Evolutionary conservation across 2,797 vertebrate species (phyloP).

Genomic region (Jordanella pulchra): DNA sequence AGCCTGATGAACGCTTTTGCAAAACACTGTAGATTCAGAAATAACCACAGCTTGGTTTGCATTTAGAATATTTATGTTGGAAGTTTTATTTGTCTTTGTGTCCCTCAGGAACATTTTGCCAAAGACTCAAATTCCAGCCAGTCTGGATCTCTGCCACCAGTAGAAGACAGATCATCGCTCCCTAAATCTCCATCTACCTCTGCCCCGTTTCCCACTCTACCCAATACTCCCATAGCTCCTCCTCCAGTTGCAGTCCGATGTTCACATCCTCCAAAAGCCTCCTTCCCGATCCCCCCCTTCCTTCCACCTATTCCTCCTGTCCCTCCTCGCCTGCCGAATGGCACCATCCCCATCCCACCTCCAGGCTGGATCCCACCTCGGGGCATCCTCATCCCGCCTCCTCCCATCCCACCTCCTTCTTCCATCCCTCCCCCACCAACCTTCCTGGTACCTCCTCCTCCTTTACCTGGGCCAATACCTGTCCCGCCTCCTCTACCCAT

Average conservation of each 20-base stretch:
- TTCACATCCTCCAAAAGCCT: constrained; percentile 23
- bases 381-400: constrained; percentile 80
- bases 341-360: constrained; percentile 72
- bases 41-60: background rate
- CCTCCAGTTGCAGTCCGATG: constrained; percentile 36
- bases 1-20: background rate
- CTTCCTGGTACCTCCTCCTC: constrained; percentile 81
- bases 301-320: constrained; percentile 51
- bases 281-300: constrained; percentile 56
- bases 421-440: constrained; percentile 74
- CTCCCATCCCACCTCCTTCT: constrained; percentile 70
- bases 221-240: constrained; percentile 71
- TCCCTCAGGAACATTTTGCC: constrained; percentile 81
- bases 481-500: constrained; percentile 80
- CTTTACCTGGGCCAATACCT: constrained; percentile 73
- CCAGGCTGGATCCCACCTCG: constrained; percentile 51
- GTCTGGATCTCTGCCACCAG: constrained; percentile 76
- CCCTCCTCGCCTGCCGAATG: constrained; percentile 62
- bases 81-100: constrained; percentile 20
- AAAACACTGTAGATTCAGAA: background rate
- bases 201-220: constrained; percentile 71
- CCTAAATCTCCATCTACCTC: constrained; percentile 78
- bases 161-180: constrained; percentile 74
- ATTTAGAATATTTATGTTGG: background rate
- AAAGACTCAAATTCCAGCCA: constrained; percentile 82